Conservation (phyloP, 1,140 invertebrate species). For the Ceratosolen solmsi region DNA sequence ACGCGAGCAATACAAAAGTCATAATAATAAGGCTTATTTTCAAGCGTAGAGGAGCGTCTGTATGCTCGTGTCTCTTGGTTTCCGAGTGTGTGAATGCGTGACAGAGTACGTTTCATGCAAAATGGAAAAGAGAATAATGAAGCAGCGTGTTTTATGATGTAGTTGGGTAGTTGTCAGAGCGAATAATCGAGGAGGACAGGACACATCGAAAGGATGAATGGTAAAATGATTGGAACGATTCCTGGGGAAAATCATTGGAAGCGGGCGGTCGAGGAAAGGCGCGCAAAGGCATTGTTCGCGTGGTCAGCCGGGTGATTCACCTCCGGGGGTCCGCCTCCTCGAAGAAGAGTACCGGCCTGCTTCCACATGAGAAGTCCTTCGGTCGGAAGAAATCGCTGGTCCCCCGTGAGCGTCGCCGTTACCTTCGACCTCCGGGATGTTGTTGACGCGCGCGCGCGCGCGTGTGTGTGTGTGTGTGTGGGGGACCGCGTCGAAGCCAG, state of each 20-base stretch:
- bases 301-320: background rate
- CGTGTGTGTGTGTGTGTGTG: too few species aligned
- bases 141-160: background rate
- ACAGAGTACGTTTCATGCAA: background rate
- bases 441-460: too few species aligned
- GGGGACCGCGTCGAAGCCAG: background rate
- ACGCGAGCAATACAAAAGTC: background rate
- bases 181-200: background rate
- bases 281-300: background rate
- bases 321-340: background rate
- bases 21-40: background rate
- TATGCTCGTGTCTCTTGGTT: too few species aligned
- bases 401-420: background rate
- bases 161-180: background rate
- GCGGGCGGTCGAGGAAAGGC: background rate
- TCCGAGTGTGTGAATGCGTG: too few species aligned
- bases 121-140: background rate
- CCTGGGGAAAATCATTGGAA: background rate
- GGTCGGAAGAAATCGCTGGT: too few species aligned
- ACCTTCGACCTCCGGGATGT: slow-evolving; percentile 1
- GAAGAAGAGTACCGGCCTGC: background rate
- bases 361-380: too few species aligned
- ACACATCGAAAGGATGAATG: background rate
- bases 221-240: background rate
- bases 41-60: too few species aligned